A percentile compares a stretch with the other conserved stretches of the same genome.
These are phyloP conservation scores for Cataglyphis livida DNA, from an alignment of 2,888 invertebrate species.

Conservation along the genomic window DNA sequence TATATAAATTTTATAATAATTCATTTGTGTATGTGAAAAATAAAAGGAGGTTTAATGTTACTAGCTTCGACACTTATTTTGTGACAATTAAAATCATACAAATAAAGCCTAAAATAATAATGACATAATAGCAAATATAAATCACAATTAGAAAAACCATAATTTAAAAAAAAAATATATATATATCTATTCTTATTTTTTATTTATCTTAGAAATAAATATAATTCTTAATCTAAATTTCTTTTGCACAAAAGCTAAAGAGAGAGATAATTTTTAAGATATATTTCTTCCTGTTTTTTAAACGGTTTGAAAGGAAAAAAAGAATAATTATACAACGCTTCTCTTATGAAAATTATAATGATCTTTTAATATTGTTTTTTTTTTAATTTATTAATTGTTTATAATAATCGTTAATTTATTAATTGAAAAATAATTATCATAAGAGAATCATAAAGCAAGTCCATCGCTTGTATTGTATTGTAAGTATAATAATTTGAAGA, in stretches of 20 bases:
- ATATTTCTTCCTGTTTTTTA: neutral
- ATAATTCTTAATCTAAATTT: neutral
- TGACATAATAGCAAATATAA: neutral
- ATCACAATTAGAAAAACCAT: neutral
- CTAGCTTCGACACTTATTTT: neutral
- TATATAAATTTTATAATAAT: neutral
- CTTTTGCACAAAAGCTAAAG: neutral
- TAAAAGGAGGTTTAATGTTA: slow-evolving; percentile 3
- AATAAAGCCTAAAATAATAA: neutral
- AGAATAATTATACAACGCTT: neutral
- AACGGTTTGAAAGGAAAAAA: neutral
- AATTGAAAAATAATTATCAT: neutral
- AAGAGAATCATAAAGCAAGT: neutral
- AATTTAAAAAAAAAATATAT: neutral
- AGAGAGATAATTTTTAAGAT: neutral
- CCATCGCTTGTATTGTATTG: neutral
- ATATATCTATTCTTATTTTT: slow-evolving; percentile 1
- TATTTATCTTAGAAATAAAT: neutral
- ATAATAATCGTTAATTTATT: slow-evolving; percentile 8
- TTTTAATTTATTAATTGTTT: neutral
- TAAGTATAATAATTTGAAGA: neutral
- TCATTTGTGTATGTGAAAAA: neutral
- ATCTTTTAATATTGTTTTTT: neutral
- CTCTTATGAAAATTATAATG: neutral
- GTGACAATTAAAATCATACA: neutral